Conservation (phyloP, 2,113 vertebrate species). For the Hyla sarda region DNA sequence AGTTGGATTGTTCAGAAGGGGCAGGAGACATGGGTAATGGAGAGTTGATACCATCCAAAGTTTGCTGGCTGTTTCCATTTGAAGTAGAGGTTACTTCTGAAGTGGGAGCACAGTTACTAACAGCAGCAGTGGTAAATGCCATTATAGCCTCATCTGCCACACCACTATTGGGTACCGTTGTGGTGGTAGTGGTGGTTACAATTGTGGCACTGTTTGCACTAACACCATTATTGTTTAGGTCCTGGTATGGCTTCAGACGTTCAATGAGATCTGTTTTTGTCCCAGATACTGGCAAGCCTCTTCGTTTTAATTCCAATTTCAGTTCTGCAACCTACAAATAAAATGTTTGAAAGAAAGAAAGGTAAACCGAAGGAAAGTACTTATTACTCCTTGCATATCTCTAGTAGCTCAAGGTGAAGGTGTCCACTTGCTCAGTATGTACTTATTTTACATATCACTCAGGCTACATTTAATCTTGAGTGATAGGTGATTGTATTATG, state of each 20-base stretch:
- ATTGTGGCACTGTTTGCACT: slow-evolving; percentile 64
- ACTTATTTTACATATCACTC: neutral
- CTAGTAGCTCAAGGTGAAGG: too few relatives aligned
- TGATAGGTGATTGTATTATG: slow-evolving; percentile 25
- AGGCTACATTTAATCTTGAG: slow-evolving; percentile 3
- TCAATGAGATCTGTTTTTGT: slow-evolving; percentile 97
- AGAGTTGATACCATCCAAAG: slow-evolving; percentile 71
- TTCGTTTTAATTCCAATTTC: slow-evolving; percentile 93
- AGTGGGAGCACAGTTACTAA: slow-evolving; percentile 67
- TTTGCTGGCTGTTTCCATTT: slow-evolving; percentile 63
- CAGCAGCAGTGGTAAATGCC: slow-evolving; percentile 68
- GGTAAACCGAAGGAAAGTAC: neutral
- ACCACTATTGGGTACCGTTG: slow-evolving; percentile 60
- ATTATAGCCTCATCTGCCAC: slow-evolving; percentile 65
- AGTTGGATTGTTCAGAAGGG: slow-evolving; percentile 79
- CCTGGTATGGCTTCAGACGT: slow-evolving; percentile 91
- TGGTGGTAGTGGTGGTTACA: slow-evolving; percentile 64
- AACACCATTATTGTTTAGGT: slow-evolving; percentile 69
- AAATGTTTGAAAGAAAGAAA: neutral
- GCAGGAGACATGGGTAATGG: slow-evolving; percentile 85
- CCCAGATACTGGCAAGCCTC: slow-evolving; percentile 93
- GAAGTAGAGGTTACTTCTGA: slow-evolving; percentile 67
- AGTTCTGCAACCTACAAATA: slow-evolving; percentile 88
- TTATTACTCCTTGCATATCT: neutral
- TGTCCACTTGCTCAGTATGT: neutral